A percentile compares a stretch with the other conserved stretches of the same genome.
Evolutionary conservation across 2,888 invertebrate species (phyloP).

Genomic region (Thysanoteuthis rhombus): DNA sequence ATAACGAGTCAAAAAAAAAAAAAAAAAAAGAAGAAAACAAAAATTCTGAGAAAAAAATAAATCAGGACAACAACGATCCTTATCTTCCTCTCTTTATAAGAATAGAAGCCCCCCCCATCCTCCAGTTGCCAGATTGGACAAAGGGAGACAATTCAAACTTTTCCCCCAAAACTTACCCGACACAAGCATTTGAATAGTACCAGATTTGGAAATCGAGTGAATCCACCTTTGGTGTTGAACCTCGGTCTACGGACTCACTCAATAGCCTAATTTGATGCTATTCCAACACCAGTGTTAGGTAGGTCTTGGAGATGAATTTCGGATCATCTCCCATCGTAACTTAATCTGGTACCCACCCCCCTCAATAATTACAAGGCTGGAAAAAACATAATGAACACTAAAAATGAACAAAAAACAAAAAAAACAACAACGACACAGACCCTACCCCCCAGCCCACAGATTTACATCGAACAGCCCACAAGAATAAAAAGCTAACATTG

Average conservation of each 20-base stretch:
- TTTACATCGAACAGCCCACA: neutral
- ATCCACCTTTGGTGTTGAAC: no score
- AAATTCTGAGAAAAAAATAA: neutral
- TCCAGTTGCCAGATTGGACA: no score
- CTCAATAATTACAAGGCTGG: neutral
- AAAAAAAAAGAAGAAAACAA: neutral
- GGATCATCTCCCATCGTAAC: no score
- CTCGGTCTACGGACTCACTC: no score
- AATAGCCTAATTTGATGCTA: no score
- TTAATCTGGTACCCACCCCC: no score
- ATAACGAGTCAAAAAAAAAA: neutral
- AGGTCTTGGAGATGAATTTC: no score
- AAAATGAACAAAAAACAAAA: neutral
- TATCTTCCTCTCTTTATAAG: neutral
- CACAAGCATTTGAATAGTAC: no score
- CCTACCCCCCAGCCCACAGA: neutral
- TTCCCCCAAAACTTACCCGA: no score
- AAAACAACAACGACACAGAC: neutral
- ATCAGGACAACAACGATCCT: neutral
- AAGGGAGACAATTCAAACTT: no score
- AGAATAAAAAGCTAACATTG: neutral
- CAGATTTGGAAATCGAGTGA: no score
- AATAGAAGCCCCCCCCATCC: neutral
- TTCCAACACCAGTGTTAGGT: no score
- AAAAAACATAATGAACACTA: neutral